Base-by-base conservation (phyloP, 1,140 invertebrate species). In the Listronotus bonariensis region DNA sequence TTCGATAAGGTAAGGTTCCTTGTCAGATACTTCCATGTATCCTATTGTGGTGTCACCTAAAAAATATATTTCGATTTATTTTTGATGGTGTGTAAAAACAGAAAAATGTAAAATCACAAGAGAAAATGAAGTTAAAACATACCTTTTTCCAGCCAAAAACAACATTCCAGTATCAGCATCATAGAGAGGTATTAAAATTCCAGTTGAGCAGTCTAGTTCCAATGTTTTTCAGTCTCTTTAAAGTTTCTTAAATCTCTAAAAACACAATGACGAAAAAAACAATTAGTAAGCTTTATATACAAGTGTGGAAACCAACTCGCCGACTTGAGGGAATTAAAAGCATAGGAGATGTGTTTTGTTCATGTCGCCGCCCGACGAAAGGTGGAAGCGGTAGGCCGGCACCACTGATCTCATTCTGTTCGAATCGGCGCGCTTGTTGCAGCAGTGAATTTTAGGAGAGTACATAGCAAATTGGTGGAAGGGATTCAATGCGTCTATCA, bases 141-240 rank as follows among this genome's bases (percentile, higher is more conserved):
- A 74, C 76, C 92, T 82, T 97, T n/a, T 96, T n/a, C 93, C 94
- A 70, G 91, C 90, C 36, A 97, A 79, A 80, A 97, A 97, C 18
- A 97, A 82, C 94, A 97, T 96, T 68, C 92, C 91, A 17, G 95
- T 97, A 71, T 97, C 95, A 34, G 90, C 79, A 83, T 97, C 95
- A 78, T 88, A 95, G 0, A 96, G 79, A 0, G 94, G 93, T 84
- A 96, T 94, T 48, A 96, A 76, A 58, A 94, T 89, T 26, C 93
- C 93, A 34, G 92, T 95, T n/a, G 92, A 95, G 68, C 91, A 92
- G 77, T 96, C 94, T 68, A 95, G 79, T 69, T 88, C 88, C 14
- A 93, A 74, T 0, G 88, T 88, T 76, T 91, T 51, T 95, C 86
- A 0, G 91, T 86, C 58, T 88, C 85, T 0, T 82, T 82, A 56